phyloP scores from a whole-genome alignment of 1,140 invertebrate genomes.

The Leptoteleia sp. region DNA sequence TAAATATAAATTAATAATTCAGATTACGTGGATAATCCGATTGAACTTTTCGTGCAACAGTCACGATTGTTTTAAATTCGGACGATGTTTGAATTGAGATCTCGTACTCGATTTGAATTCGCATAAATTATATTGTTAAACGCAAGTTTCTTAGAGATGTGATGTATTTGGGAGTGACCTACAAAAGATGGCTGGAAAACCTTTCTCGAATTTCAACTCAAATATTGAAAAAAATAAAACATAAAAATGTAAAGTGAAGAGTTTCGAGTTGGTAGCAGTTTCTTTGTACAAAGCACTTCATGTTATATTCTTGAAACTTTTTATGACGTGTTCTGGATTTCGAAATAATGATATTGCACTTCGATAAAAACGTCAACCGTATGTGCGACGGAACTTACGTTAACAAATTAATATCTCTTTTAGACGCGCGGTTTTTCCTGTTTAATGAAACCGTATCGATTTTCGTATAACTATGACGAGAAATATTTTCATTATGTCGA shows the following conservation, averaged over 20 bases:
- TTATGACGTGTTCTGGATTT: constrained; percentile 24
- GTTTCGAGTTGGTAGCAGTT: constrained; percentile 24
- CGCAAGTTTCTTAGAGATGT: background rate
- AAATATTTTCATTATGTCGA: no score
- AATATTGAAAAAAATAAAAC: constrained; percentile 28
- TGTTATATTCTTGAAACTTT: constrained; percentile 27
- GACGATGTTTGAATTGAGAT: background rate
- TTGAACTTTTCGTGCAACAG: no score
- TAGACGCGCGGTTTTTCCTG: background rate
- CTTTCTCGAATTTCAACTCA: constrained; percentile 13
- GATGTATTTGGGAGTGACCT: constrained; percentile 15
- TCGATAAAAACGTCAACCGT: background rate
- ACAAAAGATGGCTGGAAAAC: constrained; percentile 9
- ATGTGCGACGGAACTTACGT: background rate
- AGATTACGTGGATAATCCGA: no score
- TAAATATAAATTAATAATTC: no score
- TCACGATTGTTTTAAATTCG: no score
- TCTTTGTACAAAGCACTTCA: constrained; percentile 27
- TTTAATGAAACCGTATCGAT: background rate
- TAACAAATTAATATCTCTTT: background rate
- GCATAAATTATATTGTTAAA: constrained; percentile 20
- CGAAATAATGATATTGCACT: constrained; percentile 13
- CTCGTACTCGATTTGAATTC: no score
- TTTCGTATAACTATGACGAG: no score
- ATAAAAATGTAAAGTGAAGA: constrained; percentile 29